Conservation (phyloP, 1,140 invertebrate genomes). For the Galendromus occidentalis region DNA sequence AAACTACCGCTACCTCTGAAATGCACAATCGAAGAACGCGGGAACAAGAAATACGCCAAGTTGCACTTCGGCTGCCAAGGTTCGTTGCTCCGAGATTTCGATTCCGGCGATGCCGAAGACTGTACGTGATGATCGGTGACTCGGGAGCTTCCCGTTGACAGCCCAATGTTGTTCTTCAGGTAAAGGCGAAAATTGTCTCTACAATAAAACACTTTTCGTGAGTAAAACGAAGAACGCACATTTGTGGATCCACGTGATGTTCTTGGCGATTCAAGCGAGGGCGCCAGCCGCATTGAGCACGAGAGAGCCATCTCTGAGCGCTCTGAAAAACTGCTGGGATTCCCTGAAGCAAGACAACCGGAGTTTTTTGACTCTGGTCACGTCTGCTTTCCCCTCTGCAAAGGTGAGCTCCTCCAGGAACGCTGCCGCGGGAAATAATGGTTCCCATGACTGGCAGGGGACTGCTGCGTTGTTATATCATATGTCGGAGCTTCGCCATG, state of each 20-base stretch:
- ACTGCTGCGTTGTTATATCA: too few relatives aligned
- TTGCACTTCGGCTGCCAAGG: slow-evolving; percentile 69
- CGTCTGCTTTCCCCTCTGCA: slow-evolving; percentile 65
- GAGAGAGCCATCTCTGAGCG: slow-evolving; percentile 55
- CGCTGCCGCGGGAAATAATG: too few relatives aligned
- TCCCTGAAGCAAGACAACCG: slow-evolving; percentile 71
- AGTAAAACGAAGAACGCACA: slow-evolving; percentile 65
- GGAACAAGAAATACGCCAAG: slow-evolving; percentile 58
- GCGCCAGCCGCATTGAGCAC: slow-evolving; percentile 57
- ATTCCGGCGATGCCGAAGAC: too few relatives aligned
- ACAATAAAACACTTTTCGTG: slow-evolving; percentile 57
- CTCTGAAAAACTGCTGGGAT: slow-evolving; percentile 76
- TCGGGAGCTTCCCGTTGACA: neutral
- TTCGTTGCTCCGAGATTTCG: neutral
- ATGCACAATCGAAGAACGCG: slow-evolving; percentile 65
- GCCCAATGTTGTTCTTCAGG: slow-evolving; percentile 19
- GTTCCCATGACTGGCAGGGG: too few relatives aligned
- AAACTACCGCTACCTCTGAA: slow-evolving; percentile 67
- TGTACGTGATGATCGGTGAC: neutral
- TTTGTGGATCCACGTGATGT: slow-evolving; percentile 87
- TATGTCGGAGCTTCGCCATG: too few relatives aligned
- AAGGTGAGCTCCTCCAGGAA: slow-evolving; percentile 36
- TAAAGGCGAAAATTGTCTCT: slow-evolving; percentile 67
- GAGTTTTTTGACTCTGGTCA: slow-evolving; percentile 70
- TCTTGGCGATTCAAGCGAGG: slow-evolving; percentile 62